Evolutionary conservation across 2,888 invertebrate species (phyloP).

Genomic region (Endotricha flammealis): DNA sequence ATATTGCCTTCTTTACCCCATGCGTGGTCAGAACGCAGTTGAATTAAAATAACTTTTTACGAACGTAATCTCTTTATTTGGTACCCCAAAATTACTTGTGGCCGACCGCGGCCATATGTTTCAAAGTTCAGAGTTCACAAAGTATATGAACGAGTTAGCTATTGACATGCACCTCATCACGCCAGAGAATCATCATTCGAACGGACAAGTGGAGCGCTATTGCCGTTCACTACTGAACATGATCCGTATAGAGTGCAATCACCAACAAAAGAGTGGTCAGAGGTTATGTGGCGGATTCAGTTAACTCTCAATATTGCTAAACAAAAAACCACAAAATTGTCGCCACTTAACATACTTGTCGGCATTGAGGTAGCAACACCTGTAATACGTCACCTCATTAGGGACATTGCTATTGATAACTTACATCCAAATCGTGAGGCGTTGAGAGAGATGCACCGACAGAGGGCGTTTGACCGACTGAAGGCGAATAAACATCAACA

Average conservation of each 20-base stretch:
- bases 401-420: no score
- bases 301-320: neutral
- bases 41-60: constrained; percentile 18
- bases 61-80: constrained; percentile 20
- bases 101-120: constrained; percentile 25
- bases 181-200: no score
- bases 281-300: neutral
- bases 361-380: neutral
- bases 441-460: no score
- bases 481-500: no score
- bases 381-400: no score
- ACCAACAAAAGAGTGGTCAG: neutral
- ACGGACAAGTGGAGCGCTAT: no score
- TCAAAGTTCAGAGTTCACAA: constrained; percentile 15
- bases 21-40: constrained; percentile 20
- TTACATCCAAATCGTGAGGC: no score
- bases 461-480: no score
- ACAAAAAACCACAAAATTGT: neutral
- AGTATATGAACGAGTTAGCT: constrained; percentile 15
- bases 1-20: constrained; percentile 21
- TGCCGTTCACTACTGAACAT: no score
- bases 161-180: neutral
- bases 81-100: constrained; percentile 19
- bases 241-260: neutral
- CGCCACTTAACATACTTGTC: neutral